Evolutionary conservation across 2,797 vertebrate species (phyloP), one percentile per base, ranked within the genome.

Genomic region (Taenioides sp.): DNA sequence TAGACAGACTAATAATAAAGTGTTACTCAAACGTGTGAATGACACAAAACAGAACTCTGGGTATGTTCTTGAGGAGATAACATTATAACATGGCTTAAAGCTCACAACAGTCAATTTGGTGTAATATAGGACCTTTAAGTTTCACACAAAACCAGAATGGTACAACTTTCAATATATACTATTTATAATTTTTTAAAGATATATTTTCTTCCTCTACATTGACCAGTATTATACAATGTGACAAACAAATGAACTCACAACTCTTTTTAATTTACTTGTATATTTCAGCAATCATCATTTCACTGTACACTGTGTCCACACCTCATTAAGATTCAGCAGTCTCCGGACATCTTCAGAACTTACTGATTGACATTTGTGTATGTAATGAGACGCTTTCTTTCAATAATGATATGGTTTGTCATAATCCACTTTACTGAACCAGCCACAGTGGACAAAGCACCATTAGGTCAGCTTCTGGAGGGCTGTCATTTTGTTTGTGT

Each of bases 391-490:
- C 40, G 79, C 78, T 72, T 79, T 34, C 34, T 65, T 28, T 12
- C 23, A 65, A 79, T 59, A 70, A 76, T 40, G 64, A 77, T 22
- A 74, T 68, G 73, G 28, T 61, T 76, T 79, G 74, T 84, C 88
- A 86, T 80, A 80, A 78, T 70, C 85, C 77, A 79, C 72, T 87
- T 78, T 75, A 69, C 68, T 22, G 37, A 49, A 79, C 72, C 84
- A 79, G 80, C 80, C 59, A 43, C n/a, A 0, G 7, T 67, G 76
- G 81, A 66, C 74, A 77, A 47, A 71, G 73, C 18, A 5, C 65
- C 72, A 80, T 89, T 80, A 87, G 81, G 75, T 91, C 87, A 90
- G 88, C 75, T 25, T 28, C 27, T 91, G 88, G 85, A 87, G 37
- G 63, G 2, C 34, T 2, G 68, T 82, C 81, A 80, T 55, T 22